phyloP scores from a whole-genome alignment of 1,140 invertebrate genomes.

The Cylas formicarius region DNA sequence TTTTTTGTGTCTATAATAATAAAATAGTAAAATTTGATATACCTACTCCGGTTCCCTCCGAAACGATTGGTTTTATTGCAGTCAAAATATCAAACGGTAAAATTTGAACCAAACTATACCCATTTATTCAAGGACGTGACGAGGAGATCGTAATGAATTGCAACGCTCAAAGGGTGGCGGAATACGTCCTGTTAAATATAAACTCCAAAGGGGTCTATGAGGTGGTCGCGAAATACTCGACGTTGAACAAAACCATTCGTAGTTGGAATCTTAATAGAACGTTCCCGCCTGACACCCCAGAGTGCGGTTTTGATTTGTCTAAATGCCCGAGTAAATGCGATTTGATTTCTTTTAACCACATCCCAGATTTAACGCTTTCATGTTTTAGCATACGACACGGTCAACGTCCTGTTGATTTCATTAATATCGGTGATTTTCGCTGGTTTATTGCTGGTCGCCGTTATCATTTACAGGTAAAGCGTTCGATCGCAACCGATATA shows the following conservation, averaged over 20 bases:
- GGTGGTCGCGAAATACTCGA: constrained; percentile 32
- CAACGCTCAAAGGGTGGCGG: constrained; percentile 32
- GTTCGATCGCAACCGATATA: background rate
- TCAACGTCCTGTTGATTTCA: constrained; percentile 23
- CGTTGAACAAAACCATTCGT: constrained; percentile 21
- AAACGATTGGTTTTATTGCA: too few relatives aligned
- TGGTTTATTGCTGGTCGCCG: constrained; percentile 21
- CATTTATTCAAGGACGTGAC: too few relatives aligned
- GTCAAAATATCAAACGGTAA: too few relatives aligned
- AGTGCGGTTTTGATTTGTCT: constrained; percentile 87
- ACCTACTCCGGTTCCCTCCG: too few relatives aligned
- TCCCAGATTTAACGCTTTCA: too few relatives aligned
- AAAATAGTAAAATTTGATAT: too few relatives aligned
- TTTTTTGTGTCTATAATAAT: too few relatives aligned
- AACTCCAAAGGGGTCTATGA: constrained; percentile 25
- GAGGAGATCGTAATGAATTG: constrained; percentile 32
- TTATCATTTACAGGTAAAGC: constrained; percentile 27
- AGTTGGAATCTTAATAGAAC: constrained; percentile 45
- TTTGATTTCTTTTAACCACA: too few relatives aligned
- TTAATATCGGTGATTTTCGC: constrained; percentile 24
- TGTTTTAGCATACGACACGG: constrained; percentile 26
- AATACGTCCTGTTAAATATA: constrained; percentile 32
- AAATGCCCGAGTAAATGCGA: constrained; percentile 78
- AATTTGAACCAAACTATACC: too few relatives aligned
- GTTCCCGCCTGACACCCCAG: constrained; percentile 76